These are phyloP conservation scores for Pachyuromys duprasi DNA, from an alignment of 2,797 vertebrate genomes.

Conservation along the genomic window DNA sequence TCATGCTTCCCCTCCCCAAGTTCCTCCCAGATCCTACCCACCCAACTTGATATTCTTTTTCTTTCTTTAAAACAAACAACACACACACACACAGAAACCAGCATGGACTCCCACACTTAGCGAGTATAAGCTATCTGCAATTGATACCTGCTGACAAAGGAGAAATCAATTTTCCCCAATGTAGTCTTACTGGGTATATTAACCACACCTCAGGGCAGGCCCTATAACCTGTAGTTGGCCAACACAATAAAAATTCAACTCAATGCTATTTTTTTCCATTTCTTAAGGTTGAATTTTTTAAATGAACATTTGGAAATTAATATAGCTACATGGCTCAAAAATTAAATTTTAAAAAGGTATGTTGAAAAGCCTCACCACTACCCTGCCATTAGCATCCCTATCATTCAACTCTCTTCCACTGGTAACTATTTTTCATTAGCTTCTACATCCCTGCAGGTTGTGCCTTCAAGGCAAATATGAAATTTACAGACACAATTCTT, in stretches of 20 bases:
- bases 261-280: background rate
- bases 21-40: background rate
- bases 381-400: background rate
- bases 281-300: background rate
- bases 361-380: background rate
- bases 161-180: background rate
- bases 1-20: background rate
- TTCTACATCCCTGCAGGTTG: slow-evolving; percentile 52
- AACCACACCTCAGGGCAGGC: background rate
- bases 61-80: background rate
- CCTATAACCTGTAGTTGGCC: background rate
- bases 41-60: background rate
- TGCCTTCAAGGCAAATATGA: slow-evolving; percentile 54
- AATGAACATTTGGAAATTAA: slow-evolving; percentile 50
- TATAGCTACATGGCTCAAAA: slow-evolving; percentile 54
- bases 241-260: background rate
- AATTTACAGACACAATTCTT: slow-evolving; percentile 41
- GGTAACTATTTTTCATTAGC: slow-evolving; percentile 52
- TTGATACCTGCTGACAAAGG: background rate
- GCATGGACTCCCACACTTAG: background rate
- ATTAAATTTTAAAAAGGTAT: background rate
- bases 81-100: background rate
- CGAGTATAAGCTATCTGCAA: background rate
- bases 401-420: background rate
- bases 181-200: background rate